Evolutionary conservation across 2,113 vertebrate genomes (phyloP), one percentile per base, ranked within the genome.

Genomic region (Plecturocebus donacophilus): DNA sequence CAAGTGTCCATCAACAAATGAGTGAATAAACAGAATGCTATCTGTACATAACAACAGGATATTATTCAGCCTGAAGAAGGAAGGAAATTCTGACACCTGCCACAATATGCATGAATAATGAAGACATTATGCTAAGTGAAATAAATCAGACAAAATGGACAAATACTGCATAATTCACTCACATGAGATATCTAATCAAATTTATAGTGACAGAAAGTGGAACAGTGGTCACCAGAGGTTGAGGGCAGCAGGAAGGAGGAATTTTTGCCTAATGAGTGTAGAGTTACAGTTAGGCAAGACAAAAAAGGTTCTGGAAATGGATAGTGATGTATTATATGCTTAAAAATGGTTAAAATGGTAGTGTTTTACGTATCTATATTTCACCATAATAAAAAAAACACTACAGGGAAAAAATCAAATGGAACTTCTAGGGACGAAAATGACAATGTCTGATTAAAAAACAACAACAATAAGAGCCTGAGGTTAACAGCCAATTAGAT

Each of bases 81-180:
- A 56, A 68, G 79, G 70, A 16, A 19, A 17, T 52, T 73, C 49
- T 42, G 66, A n/a, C 20, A 6, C 40, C 14, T 56, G 71, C 40
- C 12, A 6, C 38, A 16, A 0, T 49, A 2, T 8, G 40, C 35
- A 21, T 32, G 40, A 58, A 35, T 32, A 25, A 25, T 17, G 9
- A 61, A 66, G 76, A 6, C 10, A 0, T 5, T 19, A 5, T 10
- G 7, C 71, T 25, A 20, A 20, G 21, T 23, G 35, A 47, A 38
- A 20, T 5, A 23, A 35, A 10, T 25, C 8, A n/a, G 9, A 27
- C 17, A 32, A 38, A 6, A 32, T 0, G 3, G 58, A 68, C 47
- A 40, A 17, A 7, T 45, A 2, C 9, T 0, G 38, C 17, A 0
- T 12, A 47, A 1, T 5, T 25, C 3, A 0, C 25, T 40, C 5